Percentiles rank a stretch among this genome's conserved stretches.
phyloP scores from a whole-genome alignment of 2,888 invertebrate genomes.

The Liodrosophila aerea region DNA sequence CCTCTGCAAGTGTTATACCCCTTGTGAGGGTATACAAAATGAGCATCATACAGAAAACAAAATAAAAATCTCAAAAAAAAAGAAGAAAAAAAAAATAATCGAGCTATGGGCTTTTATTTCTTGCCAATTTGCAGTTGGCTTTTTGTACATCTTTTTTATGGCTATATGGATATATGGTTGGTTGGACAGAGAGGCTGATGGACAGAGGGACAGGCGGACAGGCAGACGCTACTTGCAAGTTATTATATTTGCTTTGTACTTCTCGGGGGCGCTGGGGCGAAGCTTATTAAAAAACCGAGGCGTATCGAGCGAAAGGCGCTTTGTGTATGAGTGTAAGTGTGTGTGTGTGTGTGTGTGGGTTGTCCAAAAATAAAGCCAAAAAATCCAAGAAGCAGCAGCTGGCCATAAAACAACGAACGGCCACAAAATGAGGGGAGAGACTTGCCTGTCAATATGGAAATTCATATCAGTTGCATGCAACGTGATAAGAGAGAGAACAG shows the following conservation, averaged over 20 bases:
- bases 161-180: conserved; percentile 23
- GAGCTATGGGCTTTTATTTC: conserved; percentile 42
- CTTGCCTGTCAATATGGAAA: conserved; percentile 72
- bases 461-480: conserved; percentile 69
- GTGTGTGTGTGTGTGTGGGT: conserved; percentile 39
- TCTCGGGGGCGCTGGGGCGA: too few relatives aligned
- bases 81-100: too few relatives aligned
- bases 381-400: conserved; percentile 36
- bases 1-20: too few relatives aligned
- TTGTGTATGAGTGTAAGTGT: conserved; percentile 10
- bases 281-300: conserved; percentile 70
- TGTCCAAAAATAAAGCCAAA: conserved; percentile 33
- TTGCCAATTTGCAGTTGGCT: conserved; percentile 44
- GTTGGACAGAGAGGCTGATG: neutral
- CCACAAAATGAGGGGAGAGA: conserved; percentile 34
- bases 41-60: neutral
- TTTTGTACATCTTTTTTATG: conserved; percentile 17
- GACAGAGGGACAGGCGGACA: neutral
- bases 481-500: too few relatives aligned
- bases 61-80: conserved; percentile 26
- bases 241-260: conserved; percentile 79
- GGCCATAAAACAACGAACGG: conserved; percentile 71
- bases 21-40: neutral
- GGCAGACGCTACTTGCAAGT: conserved; percentile 70
- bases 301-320: too few relatives aligned